phyloP scores from a whole-genome alignment of 2,888 invertebrate genomes.

The Lymantria dispar region DNA sequence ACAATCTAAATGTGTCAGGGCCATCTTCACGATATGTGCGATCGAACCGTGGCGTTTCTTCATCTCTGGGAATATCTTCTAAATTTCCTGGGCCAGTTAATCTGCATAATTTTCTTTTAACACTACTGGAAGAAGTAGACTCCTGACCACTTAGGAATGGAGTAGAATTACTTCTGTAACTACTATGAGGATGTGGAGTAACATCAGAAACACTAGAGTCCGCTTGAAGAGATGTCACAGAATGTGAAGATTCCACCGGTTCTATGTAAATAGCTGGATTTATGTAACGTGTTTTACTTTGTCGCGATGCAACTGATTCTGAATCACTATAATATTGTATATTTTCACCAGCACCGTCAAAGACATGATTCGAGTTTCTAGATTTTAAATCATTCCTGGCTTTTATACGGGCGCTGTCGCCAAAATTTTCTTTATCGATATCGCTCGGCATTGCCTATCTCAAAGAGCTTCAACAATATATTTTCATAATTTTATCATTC shows the following conservation, averaged over 20 bases:
- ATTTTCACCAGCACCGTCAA: slow-evolving; percentile 73
- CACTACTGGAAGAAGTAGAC: slow-evolving; percentile 60
- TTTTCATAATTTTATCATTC: slow-evolving; percentile 25
- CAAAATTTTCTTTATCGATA: slow-evolving; percentile 58
- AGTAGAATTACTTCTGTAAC: slow-evolving; percentile 70
- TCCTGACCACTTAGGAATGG: slow-evolving; percentile 66
- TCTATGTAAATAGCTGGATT: slow-evolving; percentile 85
- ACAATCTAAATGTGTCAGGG: slow-evolving; percentile 69
- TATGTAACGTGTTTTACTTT: slow-evolving; percentile 78
- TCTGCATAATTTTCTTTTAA: slow-evolving; percentile 67
- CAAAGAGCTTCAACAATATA: slow-evolving; percentile 28
- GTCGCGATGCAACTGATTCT: slow-evolving; percentile 61
- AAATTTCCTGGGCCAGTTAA: slow-evolving; percentile 35
- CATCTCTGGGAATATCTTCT: slow-evolving; percentile 32
- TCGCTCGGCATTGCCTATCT: slow-evolving; percentile 60
- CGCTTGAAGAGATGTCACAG: slow-evolving; percentile 64
- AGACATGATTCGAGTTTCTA: slow-evolving; percentile 60
- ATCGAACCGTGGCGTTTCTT: slow-evolving; percentile 57
- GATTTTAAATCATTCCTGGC: slow-evolving; percentile 39
- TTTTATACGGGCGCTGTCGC: slow-evolving; percentile 61
- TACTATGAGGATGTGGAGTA: slow-evolving; percentile 72
- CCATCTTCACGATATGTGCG: slow-evolving; percentile 67
- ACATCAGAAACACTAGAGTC: slow-evolving; percentile 59
- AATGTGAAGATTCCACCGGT: slow-evolving; percentile 65
- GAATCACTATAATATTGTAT: slow-evolving; percentile 70